Base-by-base conservation (phyloP, 2,113 vertebrate genomes). In the Ascaphus truei region DNA sequence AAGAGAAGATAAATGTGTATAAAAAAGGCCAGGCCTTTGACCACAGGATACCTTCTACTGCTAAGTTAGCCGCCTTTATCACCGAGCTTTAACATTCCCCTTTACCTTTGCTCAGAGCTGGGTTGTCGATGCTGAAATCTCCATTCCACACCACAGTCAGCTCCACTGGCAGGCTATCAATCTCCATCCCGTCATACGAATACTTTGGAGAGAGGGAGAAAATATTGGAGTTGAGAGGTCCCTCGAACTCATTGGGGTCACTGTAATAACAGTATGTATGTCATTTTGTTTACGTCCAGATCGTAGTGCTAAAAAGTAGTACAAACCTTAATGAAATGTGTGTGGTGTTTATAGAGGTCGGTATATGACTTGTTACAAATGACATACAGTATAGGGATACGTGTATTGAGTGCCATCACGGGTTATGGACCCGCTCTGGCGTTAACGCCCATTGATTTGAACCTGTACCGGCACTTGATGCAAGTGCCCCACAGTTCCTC, bases 61-160 rank as follows among this genome's bases (percentile, higher is more conserved):
- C 52, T 22, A 63, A 48, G 61, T 43, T 50, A 63, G 51, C 61
- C 50, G 33, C 47, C 51, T 36, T 16, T 37, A 37, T 81, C 5
- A 43, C 13, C 20, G 62, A 31, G 25, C 56, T 41, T 12, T 7
- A 34, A 34, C 31, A 34, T 34, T 34, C 11, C 68, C 74, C 48
- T 82, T 83, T 84, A 99, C 97, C 96, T 96, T 95, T 96, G 81
- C 96, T 99, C 84, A 95, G 89, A 48, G 95, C 92, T 0, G 97
- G 96, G 86, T 98, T 99, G 86, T 99, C 97, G 10, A 99, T 99
- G 89, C 87, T 98, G 86, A 99, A 99, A 87, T 98, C 93, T 75
- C 96, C 96, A 1, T 99, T 99, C 97, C 97, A 99, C 83, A 99
- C 94, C 1, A 99, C 97, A 0, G 90, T 98, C 87, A 99, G 83